Base-by-base conservation (phyloP, 2,113 vertebrate species). In the Embiotoca jacksoni region DNA sequence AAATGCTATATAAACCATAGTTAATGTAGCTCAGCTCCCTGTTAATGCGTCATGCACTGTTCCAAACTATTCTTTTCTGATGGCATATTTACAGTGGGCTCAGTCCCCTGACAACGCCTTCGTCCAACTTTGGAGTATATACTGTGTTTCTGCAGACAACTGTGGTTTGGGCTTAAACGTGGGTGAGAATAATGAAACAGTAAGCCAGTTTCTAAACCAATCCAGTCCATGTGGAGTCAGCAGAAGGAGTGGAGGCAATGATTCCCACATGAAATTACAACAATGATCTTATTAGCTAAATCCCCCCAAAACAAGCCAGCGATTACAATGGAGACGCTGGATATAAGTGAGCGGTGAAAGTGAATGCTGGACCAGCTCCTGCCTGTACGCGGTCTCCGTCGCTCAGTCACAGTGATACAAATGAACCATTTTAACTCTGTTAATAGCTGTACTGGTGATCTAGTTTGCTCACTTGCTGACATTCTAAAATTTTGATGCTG, bases 181-280 rank as follows among this genome's bases (percentile, higher is more conserved):
- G 58, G 41, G 23, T 36, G 33, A 53, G 66, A 7, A 31, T 70
- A 56, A 56, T 78, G 52, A 61, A 70, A 68, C n/a, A 36, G 11
- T 55, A 55, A 68, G 13, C 37, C 14, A 39, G 39, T 44, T 49
- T 70, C 14, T 39, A 68, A 61, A 77, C 47, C 49, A 62, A 31
- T 36, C 44, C 58, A 70, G 8, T 39, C 63, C 55, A 53, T 35
- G 55, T 44, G 55, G 54, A 59, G 63, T 68, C 63, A 56, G 55
- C 53, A 50, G 41, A 32, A 30, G 33, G 53, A 41, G 36, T 35
- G 13, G 35, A 58, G 44, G 15, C 14, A 67, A 76, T 23, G 33
- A 67, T 59, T 67, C 47, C 44, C 54, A 58, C 67, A 49, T 35
- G 44, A 44, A 71, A 71, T 23, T 47, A 55, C 57, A 60, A 76